Evolutionary conservation across 2,888 invertebrate species (phyloP).

Genomic region (Xylophagus ater): DNA sequence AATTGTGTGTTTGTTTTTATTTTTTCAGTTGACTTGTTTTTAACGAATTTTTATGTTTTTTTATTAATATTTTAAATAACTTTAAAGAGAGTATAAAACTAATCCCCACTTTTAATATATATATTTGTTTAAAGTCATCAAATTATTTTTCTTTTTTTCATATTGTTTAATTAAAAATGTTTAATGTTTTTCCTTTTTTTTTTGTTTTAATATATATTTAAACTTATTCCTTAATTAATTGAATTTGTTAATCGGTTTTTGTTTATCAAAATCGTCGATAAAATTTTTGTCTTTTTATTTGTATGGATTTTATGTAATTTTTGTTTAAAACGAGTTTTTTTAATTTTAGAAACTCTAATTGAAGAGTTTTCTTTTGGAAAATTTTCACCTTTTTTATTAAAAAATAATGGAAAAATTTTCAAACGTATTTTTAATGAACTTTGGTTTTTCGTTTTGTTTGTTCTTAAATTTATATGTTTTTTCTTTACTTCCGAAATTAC

Average conservation of each 20-base stretch:
- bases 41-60: constrained; percentile 12
- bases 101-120: constrained; percentile 16
- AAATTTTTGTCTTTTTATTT: no score
- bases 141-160: constrained; percentile 10
- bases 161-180: constrained; percentile 3
- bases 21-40: not conserved
- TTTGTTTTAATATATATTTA: not conserved
- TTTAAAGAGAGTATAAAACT: constrained; percentile 20
- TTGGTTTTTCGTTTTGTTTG: no score
- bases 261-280: no score
- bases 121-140: constrained; percentile 7
- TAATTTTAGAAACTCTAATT: no score
- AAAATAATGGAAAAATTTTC: no score
- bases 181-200: constrained; percentile 7
- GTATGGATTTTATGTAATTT: no score
- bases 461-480: no score
- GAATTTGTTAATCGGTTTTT: constrained; percentile 2
- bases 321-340: no score
- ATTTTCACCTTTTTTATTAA: no score
- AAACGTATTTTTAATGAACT: no score
- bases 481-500: no score
- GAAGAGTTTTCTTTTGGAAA: no score
- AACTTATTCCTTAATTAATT: constrained; percentile 5
- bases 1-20: not conserved
- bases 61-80: constrained; percentile 22